phyloP scores from a whole-genome alignment of 2,113 vertebrate species.

The Diadophis punctatus region DNA sequence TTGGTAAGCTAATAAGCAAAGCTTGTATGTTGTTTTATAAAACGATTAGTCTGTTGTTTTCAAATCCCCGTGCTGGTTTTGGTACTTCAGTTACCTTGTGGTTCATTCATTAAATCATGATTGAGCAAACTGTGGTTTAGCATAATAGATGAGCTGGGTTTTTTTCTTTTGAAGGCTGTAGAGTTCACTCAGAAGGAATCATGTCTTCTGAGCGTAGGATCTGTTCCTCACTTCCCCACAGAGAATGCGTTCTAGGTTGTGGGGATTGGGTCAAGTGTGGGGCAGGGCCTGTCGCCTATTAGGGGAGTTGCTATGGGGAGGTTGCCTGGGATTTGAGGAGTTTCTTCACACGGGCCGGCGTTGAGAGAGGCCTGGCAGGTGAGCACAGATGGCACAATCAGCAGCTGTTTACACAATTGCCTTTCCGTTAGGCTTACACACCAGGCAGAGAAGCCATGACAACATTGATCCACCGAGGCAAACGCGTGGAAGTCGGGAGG shows the following conservation, averaged over 20 bases:
- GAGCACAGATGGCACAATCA: neutral
- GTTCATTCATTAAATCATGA: neutral
- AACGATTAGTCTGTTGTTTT: neutral
- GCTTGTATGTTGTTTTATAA: neutral
- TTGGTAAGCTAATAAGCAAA: neutral
- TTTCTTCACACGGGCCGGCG: neutral
- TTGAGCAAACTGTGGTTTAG: neutral
- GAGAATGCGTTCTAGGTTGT: neutral
- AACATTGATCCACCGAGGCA: conserved; percentile 70
- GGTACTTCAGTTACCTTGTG: neutral
- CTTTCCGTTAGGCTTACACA: neutral
- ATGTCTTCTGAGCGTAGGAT: too few relatives aligned
- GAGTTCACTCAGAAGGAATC: neutral
- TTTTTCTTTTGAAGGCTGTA: neutral
- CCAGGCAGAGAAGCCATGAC: conserved; percentile 67
- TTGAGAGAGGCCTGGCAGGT: neutral
- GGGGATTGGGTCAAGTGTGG: neutral
- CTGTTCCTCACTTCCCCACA: neutral
- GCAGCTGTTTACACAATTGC: too few relatives aligned
- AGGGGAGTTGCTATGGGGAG: neutral
- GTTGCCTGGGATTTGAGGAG: neutral
- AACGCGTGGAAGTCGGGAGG: conserved; percentile 56
- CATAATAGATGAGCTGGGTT: neutral
- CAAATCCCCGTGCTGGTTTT: neutral
- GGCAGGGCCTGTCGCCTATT: neutral